These are phyloP conservation scores for Rhagonycha lutea DNA, from an alignment of 2,888 invertebrate genomes.

Conservation along the genomic window DNA sequence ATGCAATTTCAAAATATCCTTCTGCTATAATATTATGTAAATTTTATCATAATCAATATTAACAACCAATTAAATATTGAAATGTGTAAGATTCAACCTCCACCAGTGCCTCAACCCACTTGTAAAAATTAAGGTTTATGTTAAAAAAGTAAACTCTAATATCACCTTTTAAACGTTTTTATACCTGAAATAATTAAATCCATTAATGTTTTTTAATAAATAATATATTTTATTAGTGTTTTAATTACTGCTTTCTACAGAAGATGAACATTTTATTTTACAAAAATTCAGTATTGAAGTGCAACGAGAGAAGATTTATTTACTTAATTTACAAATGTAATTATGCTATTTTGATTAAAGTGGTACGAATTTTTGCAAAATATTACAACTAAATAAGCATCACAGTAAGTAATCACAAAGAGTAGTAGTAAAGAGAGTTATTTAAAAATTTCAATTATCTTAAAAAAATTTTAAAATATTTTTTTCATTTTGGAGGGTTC, in stretches of 20 bases:
- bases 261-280: background rate
- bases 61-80: too few species aligned
- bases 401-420: conserved; percentile 14
- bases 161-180: too few species aligned
- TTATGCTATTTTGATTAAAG: background rate
- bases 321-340: background rate
- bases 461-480: background rate
- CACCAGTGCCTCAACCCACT: too few species aligned
- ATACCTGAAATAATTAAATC: too few species aligned
- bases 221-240: background rate
- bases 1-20: too few species aligned
- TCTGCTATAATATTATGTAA: too few species aligned
- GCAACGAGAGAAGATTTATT: background rate
- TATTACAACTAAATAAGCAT: conserved; percentile 11
- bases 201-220: background rate
- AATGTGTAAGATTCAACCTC: too few species aligned
- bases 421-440: background rate
- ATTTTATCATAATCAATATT: too few species aligned
- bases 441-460: background rate
- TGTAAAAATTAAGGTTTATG: too few species aligned
- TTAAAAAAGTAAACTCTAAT: too few species aligned
- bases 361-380: background rate
- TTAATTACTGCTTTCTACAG: background rate
- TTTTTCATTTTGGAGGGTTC: conserved; percentile 58
- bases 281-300: background rate